Evolutionary conservation across 2,113 vertebrate species (phyloP).

Genomic region (Otus sunia): DNA sequence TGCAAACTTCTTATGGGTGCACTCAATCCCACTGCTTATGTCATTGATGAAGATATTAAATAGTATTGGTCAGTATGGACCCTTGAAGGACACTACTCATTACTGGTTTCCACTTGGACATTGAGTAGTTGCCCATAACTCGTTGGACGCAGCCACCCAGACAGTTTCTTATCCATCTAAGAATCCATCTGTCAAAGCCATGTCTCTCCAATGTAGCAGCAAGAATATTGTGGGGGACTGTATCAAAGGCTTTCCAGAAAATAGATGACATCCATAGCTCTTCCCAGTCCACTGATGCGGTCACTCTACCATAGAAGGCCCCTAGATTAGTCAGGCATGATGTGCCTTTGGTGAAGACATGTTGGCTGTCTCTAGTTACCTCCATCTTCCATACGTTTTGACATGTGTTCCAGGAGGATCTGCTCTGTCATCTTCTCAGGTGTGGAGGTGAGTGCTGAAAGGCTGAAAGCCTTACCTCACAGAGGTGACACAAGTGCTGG

Average conservation of each 20-base stretch:
- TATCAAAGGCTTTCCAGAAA: neutral
- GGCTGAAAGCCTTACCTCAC: neutral
- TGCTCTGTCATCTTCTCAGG: neutral
- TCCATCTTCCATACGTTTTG: neutral
- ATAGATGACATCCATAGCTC: neutral
- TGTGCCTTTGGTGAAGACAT: neutral
- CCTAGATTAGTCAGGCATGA: neutral
- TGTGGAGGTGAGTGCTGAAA: neutral
- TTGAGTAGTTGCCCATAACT: fast-evolving
- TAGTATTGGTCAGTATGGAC: neutral
- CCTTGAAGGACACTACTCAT: neutral
- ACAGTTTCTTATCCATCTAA: neutral
- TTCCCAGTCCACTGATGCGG: neutral
- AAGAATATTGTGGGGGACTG: neutral
- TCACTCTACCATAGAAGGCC: neutral
- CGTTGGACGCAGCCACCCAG: neutral
- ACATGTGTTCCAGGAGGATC: neutral
- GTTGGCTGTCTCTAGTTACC: neutral
- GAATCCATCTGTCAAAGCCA: neutral
- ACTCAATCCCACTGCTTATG: neutral
- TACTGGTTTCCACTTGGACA: neutral
- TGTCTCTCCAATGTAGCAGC: fast-evolving
- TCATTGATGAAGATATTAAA: neutral
- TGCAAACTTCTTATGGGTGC: neutral
- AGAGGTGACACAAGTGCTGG: neutral